phyloP scores from a whole-genome alignment of 2,113 vertebrate species.

The Lipophrys pholis region DNA sequence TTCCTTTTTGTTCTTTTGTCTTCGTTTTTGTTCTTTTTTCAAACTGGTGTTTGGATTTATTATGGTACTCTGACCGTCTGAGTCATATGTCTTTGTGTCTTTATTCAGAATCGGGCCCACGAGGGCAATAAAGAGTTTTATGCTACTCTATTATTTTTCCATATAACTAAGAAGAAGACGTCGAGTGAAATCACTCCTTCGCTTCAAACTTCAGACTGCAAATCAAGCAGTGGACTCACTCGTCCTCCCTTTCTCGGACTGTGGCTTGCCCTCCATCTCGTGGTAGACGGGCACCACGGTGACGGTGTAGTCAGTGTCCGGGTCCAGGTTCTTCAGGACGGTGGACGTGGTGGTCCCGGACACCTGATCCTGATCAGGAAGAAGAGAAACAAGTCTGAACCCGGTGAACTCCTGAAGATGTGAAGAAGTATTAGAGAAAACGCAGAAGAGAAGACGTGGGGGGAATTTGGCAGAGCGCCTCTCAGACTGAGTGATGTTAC shows the following conservation, averaged over 20 bases:
- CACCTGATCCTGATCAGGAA: slow-evolving; percentile 85
- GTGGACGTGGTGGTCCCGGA: slow-evolving; percentile 86
- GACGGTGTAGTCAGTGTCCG: slow-evolving; percentile 91
- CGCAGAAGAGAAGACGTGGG: not conserved
- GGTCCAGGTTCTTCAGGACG: slow-evolving; percentile 87
- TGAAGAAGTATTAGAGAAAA: not conserved
- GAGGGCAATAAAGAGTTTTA: not conserved
- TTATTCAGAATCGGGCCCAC: not conserved
- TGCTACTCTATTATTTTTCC: not conserved
- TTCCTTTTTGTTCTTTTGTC: not conserved
- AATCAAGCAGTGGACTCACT: slow-evolving; percentile 80
- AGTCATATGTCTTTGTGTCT: not conserved
- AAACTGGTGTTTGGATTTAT: not conserved
- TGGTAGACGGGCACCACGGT: slow-evolving; percentile 90
- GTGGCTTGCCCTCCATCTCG: slow-evolving; percentile 90
- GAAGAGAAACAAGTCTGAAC: slow-evolving; percentile 10
- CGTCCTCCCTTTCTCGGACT: slow-evolving; percentile 89
- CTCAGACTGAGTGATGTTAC: not conserved
- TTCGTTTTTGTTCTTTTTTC: not conserved
- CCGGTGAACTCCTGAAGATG: slow-evolving; percentile 4
- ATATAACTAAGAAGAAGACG: slow-evolving; percentile 1
- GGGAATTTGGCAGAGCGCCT: slow-evolving; percentile 4
- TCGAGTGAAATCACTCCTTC: not conserved
- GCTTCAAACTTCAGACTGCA: not conserved
- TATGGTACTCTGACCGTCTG: not conserved